Evolutionary conservation across 2,888 invertebrate genomes (phyloP), one percentile per base, ranked within the genome.

Genomic region (Heliconius ismenius): DNA sequence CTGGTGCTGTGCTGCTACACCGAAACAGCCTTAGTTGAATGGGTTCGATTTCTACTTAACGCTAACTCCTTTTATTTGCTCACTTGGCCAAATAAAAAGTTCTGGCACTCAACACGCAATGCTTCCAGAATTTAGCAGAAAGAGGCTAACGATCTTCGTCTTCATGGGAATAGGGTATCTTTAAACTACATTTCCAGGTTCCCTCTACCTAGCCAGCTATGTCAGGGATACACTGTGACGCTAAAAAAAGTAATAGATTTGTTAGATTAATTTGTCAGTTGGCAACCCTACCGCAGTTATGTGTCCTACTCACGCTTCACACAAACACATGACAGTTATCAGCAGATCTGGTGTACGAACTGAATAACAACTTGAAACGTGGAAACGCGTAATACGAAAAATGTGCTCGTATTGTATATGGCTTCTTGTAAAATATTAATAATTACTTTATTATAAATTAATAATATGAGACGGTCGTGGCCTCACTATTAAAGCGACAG

Each of bases 261-360:
- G 15, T 26, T 18, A 49, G 7, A 2, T 32, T n/a, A 58, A 39
- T 36, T 75, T 43, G 13, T 26, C 18, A 15, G 15, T 18, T 74
- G 78, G 10, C 73, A 78, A 70, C 79, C 79, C 78, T 79, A 39
- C 0, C 60, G 15, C 26, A 73, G 75, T 73, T 76, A 78, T 58
- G 58, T 76, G 78, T 72, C 78, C 76, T 49, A 65, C 72, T 79
- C 76, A 49, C 68, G 49, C 76, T 73, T 32, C 72, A 64, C 75
- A 67, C 67, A 24, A 63, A 75, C 58, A 73, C 60, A 64, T 70
- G 78, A 77, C 77, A 67, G 76, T 69, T 68, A 79, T 76, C 78
- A 74, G 43, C 69, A 73, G 67, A 77, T 68, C 75, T 74, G 73
- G 75, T 75, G 70, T 77, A 77, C 74, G 73, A 24, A 74, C 76